Conservation (phyloP, 2,113 vertebrate species). For the Tautogolabrus adspersus region DNA sequence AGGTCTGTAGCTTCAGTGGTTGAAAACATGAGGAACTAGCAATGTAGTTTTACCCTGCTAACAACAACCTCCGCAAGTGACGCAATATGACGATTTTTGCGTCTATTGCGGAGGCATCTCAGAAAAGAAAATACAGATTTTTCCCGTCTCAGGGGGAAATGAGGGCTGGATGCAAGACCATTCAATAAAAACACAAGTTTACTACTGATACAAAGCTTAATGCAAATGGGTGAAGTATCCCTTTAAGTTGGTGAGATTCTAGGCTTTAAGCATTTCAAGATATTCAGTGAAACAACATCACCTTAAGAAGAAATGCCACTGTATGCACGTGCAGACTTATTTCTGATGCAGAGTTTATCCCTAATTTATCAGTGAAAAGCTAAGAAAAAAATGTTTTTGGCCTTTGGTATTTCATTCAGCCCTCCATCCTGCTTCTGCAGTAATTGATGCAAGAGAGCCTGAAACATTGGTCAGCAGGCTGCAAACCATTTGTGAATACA, state of each 20-base stretch:
- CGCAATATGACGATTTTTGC: too few species aligned
- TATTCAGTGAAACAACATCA: not conserved
- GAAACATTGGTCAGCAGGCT: constrained; percentile 72
- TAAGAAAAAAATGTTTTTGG: constrained; percentile 35
- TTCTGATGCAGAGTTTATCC: not conserved
- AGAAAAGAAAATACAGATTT: too few species aligned
- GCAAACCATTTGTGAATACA: constrained; percentile 72
- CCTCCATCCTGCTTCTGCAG: constrained; percentile 43
- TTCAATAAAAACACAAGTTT: too few species aligned
- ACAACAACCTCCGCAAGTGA: too few species aligned
- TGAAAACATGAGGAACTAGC: too few species aligned
- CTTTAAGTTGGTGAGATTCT: not conserved
- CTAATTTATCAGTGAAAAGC: constrained; percentile 26
- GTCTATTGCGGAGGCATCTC: too few species aligned
- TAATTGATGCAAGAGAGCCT: constrained; percentile 77
- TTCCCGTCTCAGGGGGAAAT: too few species aligned
- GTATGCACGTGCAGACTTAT: not conserved
- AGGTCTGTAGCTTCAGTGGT: too few species aligned
- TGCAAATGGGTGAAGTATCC: too few species aligned
- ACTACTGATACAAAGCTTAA: too few species aligned
- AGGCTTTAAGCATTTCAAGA: not conserved
- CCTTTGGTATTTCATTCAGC: constrained; percentile 52
- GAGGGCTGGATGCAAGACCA: too few species aligned
- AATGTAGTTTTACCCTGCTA: too few species aligned
- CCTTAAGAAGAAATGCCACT: not conserved